A percentile compares a stretch with the other conserved stretches of the same genome.
Conservation (phyloP, 2,797 vertebrate species). For the Cyprinella venusta region DNA sequence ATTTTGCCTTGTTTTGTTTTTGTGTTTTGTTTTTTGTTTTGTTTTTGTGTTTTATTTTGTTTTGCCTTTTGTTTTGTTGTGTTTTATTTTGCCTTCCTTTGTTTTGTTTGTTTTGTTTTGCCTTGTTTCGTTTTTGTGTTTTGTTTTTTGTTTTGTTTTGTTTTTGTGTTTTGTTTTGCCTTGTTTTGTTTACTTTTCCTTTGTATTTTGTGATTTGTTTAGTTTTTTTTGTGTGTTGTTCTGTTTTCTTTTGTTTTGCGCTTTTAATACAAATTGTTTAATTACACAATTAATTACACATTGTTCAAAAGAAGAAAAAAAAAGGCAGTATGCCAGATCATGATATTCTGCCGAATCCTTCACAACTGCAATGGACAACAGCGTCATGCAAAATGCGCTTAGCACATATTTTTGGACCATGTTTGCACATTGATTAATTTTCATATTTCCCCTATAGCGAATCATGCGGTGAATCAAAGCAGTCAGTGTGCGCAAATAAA, state of each 20-base stretch:
- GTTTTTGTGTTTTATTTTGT: too few species aligned
- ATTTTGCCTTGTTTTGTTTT: rapidly evolving
- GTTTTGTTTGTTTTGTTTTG: too few species aligned
- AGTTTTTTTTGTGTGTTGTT: background rate
- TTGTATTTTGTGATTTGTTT: too few species aligned
- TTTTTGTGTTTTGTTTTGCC: background rate
- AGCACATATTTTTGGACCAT: background rate
- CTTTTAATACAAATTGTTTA: background rate
- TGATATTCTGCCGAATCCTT: background rate
- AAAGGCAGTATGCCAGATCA: background rate
- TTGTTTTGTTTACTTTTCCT: background rate
- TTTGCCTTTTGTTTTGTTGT: too few species aligned
- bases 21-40: background rate
- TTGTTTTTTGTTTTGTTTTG: too few species aligned
- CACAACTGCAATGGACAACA: background rate
- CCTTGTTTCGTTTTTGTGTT: background rate
- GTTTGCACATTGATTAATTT: background rate
- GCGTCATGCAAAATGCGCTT: background rate
- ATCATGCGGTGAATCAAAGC: background rate
- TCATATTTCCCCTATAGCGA: too few species aligned
- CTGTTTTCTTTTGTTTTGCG: background rate
- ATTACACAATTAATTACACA: background rate
- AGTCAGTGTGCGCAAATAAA: background rate
- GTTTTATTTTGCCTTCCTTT: too few species aligned
- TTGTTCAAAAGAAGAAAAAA: background rate